phyloP scores from a whole-genome alignment of 2,888 invertebrate species.

The Tinea semifulvella region DNA sequence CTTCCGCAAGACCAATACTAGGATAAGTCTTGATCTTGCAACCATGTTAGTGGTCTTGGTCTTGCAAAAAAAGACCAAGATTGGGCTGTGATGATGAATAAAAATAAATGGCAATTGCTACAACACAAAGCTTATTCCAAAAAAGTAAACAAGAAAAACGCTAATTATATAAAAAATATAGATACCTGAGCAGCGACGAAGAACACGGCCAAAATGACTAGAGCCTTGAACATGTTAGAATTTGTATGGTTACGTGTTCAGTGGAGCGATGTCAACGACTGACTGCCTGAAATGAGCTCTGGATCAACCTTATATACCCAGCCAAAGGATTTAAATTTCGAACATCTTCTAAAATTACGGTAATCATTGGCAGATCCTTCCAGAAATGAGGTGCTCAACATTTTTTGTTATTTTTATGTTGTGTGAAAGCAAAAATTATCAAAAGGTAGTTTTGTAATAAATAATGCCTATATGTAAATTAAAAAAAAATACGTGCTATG shows the following conservation, averaged over 20 bases:
- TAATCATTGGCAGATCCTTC: conserved; percentile 7
- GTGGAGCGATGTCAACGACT: not conserved
- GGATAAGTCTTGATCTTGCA: too few relatives aligned
- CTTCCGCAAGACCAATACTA: too few relatives aligned
- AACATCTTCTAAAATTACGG: conserved; percentile 11
- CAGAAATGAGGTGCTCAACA: not conserved
- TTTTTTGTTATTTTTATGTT: not conserved
- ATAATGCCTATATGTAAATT: too few relatives aligned
- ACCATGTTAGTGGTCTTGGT: too few relatives aligned
- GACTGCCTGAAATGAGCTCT: conserved; percentile 2
- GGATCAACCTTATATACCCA: conserved; percentile 14
- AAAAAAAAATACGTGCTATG: too few relatives aligned
- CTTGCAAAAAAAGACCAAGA: too few relatives aligned
- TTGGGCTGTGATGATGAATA: too few relatives aligned
- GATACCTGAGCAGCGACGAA: conserved; percentile 47
- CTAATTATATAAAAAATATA: conserved; percentile 18
- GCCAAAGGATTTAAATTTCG: conserved; percentile 6
- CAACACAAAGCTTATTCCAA: too few relatives aligned
- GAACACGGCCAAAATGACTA: conserved; percentile 47
- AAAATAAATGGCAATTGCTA: too few relatives aligned
- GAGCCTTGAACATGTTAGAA: conserved; percentile 47
- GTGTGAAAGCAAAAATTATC: too few relatives aligned
- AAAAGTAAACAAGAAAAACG: too few relatives aligned
- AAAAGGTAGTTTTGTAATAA: too few relatives aligned
- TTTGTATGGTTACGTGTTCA: not conserved